phyloP scores from a whole-genome alignment of 2,797 vertebrate species.

The Rhyacichthys aspro region DNA sequence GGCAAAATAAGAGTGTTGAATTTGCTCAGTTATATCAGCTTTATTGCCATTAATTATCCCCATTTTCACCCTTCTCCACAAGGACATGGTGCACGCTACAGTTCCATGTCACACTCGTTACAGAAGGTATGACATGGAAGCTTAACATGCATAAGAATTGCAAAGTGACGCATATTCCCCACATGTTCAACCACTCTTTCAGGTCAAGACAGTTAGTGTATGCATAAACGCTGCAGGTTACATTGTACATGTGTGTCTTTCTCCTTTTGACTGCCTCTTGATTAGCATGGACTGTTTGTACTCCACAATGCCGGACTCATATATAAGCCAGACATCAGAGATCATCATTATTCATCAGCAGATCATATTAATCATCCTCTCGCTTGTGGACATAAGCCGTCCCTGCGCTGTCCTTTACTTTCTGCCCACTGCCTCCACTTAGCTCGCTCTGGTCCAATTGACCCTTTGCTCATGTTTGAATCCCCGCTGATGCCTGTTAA shows the following conservation, averaged over 20 bases:
- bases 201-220: too few relatives aligned
- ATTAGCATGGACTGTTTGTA: slow-evolving; percentile 28
- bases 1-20: too few relatives aligned
- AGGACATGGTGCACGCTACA: too few relatives aligned
- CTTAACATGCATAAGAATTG: too few relatives aligned
- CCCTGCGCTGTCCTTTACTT: slow-evolving; percentile 36
- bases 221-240: background rate
- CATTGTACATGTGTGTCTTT: background rate
- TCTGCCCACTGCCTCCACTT: slow-evolving; percentile 15
- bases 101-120: too few relatives aligned
- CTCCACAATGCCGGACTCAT: slow-evolving; percentile 6
- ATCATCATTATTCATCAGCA: slow-evolving; percentile 54
- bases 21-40: too few relatives aligned
- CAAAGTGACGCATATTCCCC: too few relatives aligned
- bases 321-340: slow-evolving; percentile 27
- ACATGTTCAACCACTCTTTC: too few relatives aligned
- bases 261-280: background rate
- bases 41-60: too few relatives aligned
- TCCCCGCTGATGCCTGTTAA: slow-evolving; percentile 49
- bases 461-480: slow-evolving; percentile 53
- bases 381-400: slow-evolving; percentile 51
- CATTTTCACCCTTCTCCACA: too few relatives aligned
- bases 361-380: slow-evolving; percentile 46
- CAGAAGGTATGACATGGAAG: too few relatives aligned
- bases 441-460: slow-evolving; percentile 46